Conservation (phyloP, 23 tunicate species). For the Trididemnum nubilum region DNA sequence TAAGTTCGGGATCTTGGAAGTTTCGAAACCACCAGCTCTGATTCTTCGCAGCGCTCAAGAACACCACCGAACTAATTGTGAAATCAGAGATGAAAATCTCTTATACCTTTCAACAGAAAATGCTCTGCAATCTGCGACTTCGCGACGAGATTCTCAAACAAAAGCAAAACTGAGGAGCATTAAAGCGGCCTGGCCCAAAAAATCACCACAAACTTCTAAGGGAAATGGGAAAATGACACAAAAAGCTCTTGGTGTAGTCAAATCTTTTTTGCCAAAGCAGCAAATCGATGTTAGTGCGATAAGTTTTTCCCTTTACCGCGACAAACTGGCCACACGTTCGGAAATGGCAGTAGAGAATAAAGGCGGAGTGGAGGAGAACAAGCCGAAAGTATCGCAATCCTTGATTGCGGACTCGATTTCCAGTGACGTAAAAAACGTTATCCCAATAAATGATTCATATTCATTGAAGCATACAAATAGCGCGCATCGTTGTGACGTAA, state of each 20-base stretch:
- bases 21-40: slow-evolving; percentile 28
- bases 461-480: neutral
- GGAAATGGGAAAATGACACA: too few species aligned
- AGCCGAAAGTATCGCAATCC: too few species aligned
- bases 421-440: too few species aligned
- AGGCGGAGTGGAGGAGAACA: too few species aligned
- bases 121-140: neutral
- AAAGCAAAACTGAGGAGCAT: neutral
- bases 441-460: neutral
- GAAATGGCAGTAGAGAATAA: too few species aligned
- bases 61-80: neutral
- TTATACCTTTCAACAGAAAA: neutral
- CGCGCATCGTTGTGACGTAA: neutral
- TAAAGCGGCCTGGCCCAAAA: neutral
- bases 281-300: neutral
- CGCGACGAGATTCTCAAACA: neutral
- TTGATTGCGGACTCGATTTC: too few species aligned
- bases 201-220: too few species aligned
- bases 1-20: slow-evolving; percentile 4
- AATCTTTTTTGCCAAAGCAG: too few species aligned
- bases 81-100: neutral
- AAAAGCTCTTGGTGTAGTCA: too few species aligned
- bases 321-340: neutral
- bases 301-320: neutral
- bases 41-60: neutral